Evolutionary conservation across 1,140 invertebrate species (phyloP), one percentile per base, ranked within the genome.

Genomic region (Homarus americanus): DNA sequence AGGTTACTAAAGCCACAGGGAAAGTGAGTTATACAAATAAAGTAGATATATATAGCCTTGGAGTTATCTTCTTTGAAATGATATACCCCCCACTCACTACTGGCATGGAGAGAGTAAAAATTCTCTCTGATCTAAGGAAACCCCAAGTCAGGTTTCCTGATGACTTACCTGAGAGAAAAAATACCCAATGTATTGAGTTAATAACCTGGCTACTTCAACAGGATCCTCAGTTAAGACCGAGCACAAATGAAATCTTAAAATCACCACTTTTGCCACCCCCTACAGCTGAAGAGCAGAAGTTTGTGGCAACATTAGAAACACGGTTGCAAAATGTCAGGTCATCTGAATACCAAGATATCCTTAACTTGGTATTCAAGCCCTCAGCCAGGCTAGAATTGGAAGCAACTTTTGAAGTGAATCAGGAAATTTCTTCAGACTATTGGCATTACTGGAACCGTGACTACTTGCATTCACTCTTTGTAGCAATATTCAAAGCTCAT

Each of bases 51-150:
- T 99, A 98, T 93, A 97, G 96, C 93, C 94, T 98, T 40, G 97
- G 98, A 20, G 97, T 98, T n/a, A 98, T 98, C 87, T 95, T 98
- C 82, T 98, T 98, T 94, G 98, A 98, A 95, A 99, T 99, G 98
- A 98, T 97, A 93, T 97, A 98, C 93, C 96, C 96, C 73, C 96
- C 97, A 0, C 95, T 98, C 36, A 94, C 94, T 0, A 99, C 98
- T 0, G 96, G 96, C 44, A 99, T 99, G 97, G 98, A 99, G 94
- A 95, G 98, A 91, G 96, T 97, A 41, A 96, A 96, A 93, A 95
- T 98, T 28, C 94, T 99, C 32, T 95, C 95, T 40, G 96, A 96
- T 92, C 93, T 99, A 32, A 94, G 98, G 53, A 94, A 94, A 7
- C 95, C 95, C 89, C 95, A 96, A 63, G 96, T 98, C 66, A 94